phyloP scores from a whole-genome alignment of 2,888 invertebrate species.

The Metellina segmentata region DNA sequence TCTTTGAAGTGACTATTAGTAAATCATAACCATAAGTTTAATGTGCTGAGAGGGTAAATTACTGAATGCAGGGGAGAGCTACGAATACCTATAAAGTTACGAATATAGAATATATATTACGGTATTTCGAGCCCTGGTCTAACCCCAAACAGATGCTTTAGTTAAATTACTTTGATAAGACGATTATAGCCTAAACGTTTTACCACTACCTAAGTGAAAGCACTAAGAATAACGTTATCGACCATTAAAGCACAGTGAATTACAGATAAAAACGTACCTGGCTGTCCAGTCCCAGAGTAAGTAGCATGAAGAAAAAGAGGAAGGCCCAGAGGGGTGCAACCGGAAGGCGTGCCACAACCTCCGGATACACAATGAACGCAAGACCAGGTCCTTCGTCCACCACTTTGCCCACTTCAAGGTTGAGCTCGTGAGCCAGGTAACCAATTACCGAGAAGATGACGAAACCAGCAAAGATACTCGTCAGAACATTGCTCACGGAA shows the following conservation, averaged over 20 bases:
- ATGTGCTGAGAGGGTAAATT: too few relatives aligned
- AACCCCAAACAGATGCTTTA: too few relatives aligned
- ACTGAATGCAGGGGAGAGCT: too few relatives aligned
- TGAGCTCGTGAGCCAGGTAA: slow-evolving; percentile 88
- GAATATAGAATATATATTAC: too few relatives aligned
- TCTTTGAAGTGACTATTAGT: too few relatives aligned
- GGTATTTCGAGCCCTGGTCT: too few relatives aligned
- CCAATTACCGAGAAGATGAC: slow-evolving; percentile 92
- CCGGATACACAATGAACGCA: slow-evolving; percentile 93
- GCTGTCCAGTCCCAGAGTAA: slow-evolving; percentile 86
- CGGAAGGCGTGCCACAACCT: slow-evolving; percentile 88
- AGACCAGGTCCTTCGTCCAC: slow-evolving; percentile 88
- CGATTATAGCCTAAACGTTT: too few relatives aligned
- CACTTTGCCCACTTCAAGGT: slow-evolving; percentile 87
- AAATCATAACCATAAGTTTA: too few relatives aligned
- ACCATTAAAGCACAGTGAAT: neutral
- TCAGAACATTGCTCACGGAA: slow-evolving; percentile 88
- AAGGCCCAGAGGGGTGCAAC: slow-evolving; percentile 91
- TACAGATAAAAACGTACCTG: slow-evolving; percentile 46
- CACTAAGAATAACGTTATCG: too few relatives aligned
- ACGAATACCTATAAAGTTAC: too few relatives aligned
- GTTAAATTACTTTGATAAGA: too few relatives aligned
- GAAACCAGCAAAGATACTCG: slow-evolving; percentile 90
- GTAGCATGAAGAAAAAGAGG: slow-evolving; percentile 89
- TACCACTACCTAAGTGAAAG: too few relatives aligned